phyloP scores from a whole-genome alignment of 1,140 invertebrate genomes.

The Mizuhopecten yessoensis region DNA sequence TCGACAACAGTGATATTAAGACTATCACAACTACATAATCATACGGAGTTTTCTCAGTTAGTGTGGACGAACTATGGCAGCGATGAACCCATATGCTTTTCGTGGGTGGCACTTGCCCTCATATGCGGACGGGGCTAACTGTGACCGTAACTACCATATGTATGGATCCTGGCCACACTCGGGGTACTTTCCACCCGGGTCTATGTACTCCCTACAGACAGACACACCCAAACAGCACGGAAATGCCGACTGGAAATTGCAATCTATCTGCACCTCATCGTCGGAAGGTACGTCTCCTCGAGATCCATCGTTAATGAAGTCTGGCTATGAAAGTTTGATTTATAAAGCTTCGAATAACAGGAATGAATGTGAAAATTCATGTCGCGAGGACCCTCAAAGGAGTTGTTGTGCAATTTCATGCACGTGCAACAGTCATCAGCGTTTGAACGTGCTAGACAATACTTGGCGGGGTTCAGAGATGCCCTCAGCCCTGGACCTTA shows the following conservation, averaged over 20 bases:
- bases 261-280: slow-evolving; percentile 72
- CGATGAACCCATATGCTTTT: slow-evolving; percentile 80
- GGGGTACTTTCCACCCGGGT: slow-evolving; percentile 77
- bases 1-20: neutral
- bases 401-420: slow-evolving; percentile 80
- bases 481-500: slow-evolving; percentile 73
- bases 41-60: neutral
- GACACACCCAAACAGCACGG: slow-evolving; percentile 75
- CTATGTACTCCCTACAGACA: slow-evolving; percentile 77
- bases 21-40: neutral
- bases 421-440: slow-evolving; percentile 76
- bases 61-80: slow-evolving; percentile 62
- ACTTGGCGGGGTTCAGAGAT: slow-evolving; percentile 74
- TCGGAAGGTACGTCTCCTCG: slow-evolving; percentile 71
- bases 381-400: slow-evolving; percentile 70
- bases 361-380: slow-evolving; percentile 60
- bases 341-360: slow-evolving; percentile 72
- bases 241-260: slow-evolving; percentile 78
- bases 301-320: slow-evolving; percentile 69
- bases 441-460: slow-evolving; percentile 77
- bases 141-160: slow-evolving; percentile 79
- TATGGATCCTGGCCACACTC: slow-evolving; percentile 78
- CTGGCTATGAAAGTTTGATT: slow-evolving; percentile 76
- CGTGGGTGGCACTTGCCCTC: slow-evolving; percentile 79
- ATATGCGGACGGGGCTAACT: slow-evolving; percentile 76